Base-by-base conservation (phyloP, 2,888 invertebrate species). In the Heliconius ismenius region DNA sequence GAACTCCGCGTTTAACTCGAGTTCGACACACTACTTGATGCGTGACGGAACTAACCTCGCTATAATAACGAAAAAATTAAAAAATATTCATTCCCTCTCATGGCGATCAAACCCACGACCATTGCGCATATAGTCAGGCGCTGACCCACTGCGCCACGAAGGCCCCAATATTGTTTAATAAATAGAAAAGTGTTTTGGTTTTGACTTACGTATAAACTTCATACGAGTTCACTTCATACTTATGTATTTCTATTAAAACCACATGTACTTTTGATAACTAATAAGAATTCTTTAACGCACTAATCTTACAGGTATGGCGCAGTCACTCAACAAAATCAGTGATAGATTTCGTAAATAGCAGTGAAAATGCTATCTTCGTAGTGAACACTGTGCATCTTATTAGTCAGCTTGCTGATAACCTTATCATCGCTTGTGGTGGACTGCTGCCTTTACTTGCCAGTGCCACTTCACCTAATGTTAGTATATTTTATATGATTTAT, bases 321-420 rank as follows among this genome's bases (percentile, higher is more conserved):
- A 98, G 98, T 90, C 98, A 99, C 88, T 98, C 98, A 2, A 98
- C 98, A 11, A 99, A 99, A 91, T 98, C 98, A 58, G 98, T 99
- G 82, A 96, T 99, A 86, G 99, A 99, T 93, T 98, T 99, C 94
- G 99, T 99, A 82, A 99, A 99, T 94, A 98, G 98, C 92, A 97
- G 98, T 88, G 99, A 99, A 92, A 99, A 99, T 91, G 98, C 98
- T 36, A 98, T 99, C 84, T 99, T 99, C 92, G 99, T 99, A 78
- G 99, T 99, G 80, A 99, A 99, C 92, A 99, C 99, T 7, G 99
- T 99, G 70, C 99, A 99, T 93, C 95, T 99, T 87, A 99, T 99
- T 89, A 99, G 99, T 21, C 99, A 99, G 93, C 95, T 99, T 82
- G 98, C 99, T 0, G 99, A 99, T 93, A 99, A 99, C 94, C 96